Conservation (phyloP, 2,888 invertebrate species). For the Chymomyza fuscimana region DNA sequence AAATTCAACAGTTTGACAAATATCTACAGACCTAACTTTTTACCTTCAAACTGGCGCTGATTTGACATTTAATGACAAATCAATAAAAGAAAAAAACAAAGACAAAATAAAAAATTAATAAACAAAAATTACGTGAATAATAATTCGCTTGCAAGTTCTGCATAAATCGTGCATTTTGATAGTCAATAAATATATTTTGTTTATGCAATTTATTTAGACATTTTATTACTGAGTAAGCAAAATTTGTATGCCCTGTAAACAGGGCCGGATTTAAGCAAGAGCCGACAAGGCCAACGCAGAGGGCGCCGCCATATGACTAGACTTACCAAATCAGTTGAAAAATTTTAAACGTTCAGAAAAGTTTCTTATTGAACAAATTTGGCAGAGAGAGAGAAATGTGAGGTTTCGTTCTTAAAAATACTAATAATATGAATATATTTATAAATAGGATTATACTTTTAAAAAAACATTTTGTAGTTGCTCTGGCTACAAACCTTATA, state of each 20-base stretch:
- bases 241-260: not conserved
- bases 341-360: no score
- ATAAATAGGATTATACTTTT: no score
- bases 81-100: slow-evolving; percentile 33
- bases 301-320: no score
- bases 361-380: no score
- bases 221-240: slow-evolving; percentile 38
- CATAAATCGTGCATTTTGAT: slow-evolving; percentile 67
- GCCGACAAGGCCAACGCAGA: no score
- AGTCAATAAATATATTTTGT: slow-evolving; percentile 55
- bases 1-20: not conserved
- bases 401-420: no score
- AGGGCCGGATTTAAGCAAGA: no score
- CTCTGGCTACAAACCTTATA: no score
- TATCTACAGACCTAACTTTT: not conserved
- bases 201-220: slow-evolving; percentile 61
- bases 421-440: no score
- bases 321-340: no score
- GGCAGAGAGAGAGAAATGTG: no score
- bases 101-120: not conserved
- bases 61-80: slow-evolving; percentile 23
- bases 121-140: not conserved
- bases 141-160: slow-evolving; percentile 30
- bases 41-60: not conserved
- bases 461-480: no score